Evolutionary conservation across 92 coral and sea anemone species (phyloP).

Genomic region (Desmophyllum pertusum): DNA sequence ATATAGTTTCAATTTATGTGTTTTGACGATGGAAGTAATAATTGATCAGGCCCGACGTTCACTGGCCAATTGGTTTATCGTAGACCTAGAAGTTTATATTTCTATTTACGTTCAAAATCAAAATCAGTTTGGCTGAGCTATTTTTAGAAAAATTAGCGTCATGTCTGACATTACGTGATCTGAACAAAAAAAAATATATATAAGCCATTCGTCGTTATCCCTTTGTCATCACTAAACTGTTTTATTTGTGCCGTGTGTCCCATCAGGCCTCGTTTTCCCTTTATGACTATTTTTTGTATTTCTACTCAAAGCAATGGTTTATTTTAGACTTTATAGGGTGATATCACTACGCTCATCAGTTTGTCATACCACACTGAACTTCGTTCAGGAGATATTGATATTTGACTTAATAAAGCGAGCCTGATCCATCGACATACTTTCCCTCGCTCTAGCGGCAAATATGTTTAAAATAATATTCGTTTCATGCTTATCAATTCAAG

Average conservation of each 20-base stretch:
- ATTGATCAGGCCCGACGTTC: not conserved
- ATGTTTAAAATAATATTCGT: not conserved
- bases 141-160: not conserved
- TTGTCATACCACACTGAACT: not conserved
- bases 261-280: not conserved
- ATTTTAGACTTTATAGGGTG: not conserved
- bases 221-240: not conserved
- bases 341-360: not conserved
- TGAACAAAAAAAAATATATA: not conserved
- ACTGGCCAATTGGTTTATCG: not conserved
- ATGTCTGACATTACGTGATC: not conserved
- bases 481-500: not conserved
- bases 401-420: not conserved
- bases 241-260: not conserved
- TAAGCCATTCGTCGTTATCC: too few species aligned
- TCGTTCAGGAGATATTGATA: not conserved
- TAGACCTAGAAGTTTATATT: not conserved
- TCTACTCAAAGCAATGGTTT: not conserved
- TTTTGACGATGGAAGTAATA: not conserved
- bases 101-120: not conserved
- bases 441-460: not conserved
- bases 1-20: not conserved
- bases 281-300: not conserved
- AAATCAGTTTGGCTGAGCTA: not conserved
- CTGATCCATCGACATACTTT: not conserved